Evolutionary conservation across 2,797 vertebrate species (phyloP), one percentile per base, ranked within the genome.

Genomic region (Bothrops alternatus): DNA sequence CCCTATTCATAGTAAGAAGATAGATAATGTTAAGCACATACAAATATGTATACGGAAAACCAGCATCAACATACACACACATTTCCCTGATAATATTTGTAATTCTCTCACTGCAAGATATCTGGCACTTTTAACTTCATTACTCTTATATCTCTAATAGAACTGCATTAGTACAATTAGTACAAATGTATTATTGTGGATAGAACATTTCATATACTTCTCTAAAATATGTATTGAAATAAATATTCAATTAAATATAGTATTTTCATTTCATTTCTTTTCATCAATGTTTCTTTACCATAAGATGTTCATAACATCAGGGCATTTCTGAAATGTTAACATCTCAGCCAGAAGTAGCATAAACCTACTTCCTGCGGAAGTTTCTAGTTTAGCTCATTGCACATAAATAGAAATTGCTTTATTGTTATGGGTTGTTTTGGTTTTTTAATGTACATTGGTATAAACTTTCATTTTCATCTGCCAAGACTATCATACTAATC

Each of bases 361-460:
- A 89, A 63, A 56, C 32, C 13, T 63, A 14, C 65, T 96, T 97
- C 95, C 94, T 96, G 94, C 58, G 92, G 90, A 96, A 93, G 85
- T 78, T 82, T 89, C 69, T 94, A 88, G 95, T 23, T 20, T 6
- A 2, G 90, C 12, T 0, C 0, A 87, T 73, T 93, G 88, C 87
- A 82, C 28, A 93, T 25, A 26, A 42, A 16, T 25, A 78, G 0
- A 1, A 88, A 7, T 5, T 73, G 13, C 42, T n/a, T n/a, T 63
- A 23, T 32, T 55, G 42, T 50, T 85, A 26, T 85, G 37, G 4
- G 47, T 85, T 50, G 82, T 55, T 55, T 42, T n/a, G 23, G 12
- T 87, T 6, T 86, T 56, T 91, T 63, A 86, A 25, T 3, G 4
- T 63, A 37, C 10, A 26, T 90, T 12, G 6, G 6, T 90, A 25